These are phyloP conservation scores for Cinara cedri DNA, from an alignment of 2,888 invertebrate species.

Conservation along the genomic window DNA sequence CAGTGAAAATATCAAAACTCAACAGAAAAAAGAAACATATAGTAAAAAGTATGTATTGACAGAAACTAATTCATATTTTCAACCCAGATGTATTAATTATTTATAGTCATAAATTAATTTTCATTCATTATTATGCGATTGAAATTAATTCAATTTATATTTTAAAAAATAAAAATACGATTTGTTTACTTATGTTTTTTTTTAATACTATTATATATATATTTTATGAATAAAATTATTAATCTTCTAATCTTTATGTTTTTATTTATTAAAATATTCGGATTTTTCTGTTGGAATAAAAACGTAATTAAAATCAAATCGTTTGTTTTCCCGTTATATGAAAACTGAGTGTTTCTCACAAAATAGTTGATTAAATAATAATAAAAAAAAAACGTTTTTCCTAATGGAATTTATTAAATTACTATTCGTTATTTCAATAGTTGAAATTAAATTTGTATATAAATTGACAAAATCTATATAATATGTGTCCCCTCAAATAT, in stretches of 20 bases:
- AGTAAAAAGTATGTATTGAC: too few species aligned
- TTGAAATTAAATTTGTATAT: too few species aligned
- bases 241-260: background rate
- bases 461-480: too few species aligned
- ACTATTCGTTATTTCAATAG: too few species aligned
- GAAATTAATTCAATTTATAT: background rate
- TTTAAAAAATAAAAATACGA: background rate
- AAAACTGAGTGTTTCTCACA: too few species aligned
- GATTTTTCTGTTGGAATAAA: background rate
- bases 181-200: background rate
- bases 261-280: background rate
- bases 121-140: background rate
- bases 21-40: too few species aligned
- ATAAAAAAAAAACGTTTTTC: background rate
- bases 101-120: too few species aligned
- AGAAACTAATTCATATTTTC: too few species aligned
- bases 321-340: background rate
- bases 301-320: conserved; percentile 11
- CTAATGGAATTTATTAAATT: too few species aligned
- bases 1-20: too few species aligned
- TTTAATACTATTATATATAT: background rate
- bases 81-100: too few species aligned
- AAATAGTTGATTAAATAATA: background rate
- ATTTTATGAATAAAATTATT: background rate
- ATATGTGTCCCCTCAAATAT: too few species aligned